These are phyloP conservation scores for Lepidurus arcticus DNA, from an alignment of 1,140 invertebrate genomes.

Conservation along the genomic window DNA sequence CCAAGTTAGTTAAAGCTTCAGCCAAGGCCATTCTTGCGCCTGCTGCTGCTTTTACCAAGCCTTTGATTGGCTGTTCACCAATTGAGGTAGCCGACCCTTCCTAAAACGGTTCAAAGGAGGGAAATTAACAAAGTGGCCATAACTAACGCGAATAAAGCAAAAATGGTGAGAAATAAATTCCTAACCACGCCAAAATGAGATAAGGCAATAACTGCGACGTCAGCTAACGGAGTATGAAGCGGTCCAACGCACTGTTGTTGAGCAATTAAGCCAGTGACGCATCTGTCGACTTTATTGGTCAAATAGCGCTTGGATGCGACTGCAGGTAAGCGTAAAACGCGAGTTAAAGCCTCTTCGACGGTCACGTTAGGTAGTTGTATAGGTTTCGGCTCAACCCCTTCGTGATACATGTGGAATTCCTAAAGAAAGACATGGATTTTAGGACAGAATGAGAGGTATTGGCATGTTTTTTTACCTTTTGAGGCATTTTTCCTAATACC, in stretches of 20 bases:
- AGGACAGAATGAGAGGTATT: neutral
- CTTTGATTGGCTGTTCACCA: conserved; percentile 95
- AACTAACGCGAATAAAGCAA: neutral
- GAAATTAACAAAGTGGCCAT: neutral
- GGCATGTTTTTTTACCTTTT: conserved; percentile 52
- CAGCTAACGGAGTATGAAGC: conserved; percentile 87
- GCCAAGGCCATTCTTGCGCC: conserved; percentile 90
- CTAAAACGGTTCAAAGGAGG: conserved; percentile 42
- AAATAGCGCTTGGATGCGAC: conserved; percentile 93
- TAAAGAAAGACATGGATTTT: neutral
- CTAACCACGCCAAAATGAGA: conserved; percentile 51
- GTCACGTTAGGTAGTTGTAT: conserved; percentile 52
- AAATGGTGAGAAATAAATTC: neutral
- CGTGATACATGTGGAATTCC: conserved; percentile 49
- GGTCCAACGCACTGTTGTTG: conserved; percentile 98
- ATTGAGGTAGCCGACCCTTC: conserved; percentile 87
- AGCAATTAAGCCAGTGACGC: conserved; percentile 89
- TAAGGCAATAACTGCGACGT: conserved; percentile 87
- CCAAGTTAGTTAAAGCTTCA: conserved; percentile 70
- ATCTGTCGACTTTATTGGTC: conserved; percentile 91
- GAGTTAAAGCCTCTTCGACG: conserved; percentile 61
- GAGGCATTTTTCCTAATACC: conserved; percentile 81
- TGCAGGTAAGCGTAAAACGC: conserved; percentile 78
- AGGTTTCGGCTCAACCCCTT: conserved; percentile 44
- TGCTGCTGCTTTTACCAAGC: conserved; percentile 67